Conservation (phyloP, 2,113 vertebrate genomes). For the Ahaetulla prasina region DNA sequence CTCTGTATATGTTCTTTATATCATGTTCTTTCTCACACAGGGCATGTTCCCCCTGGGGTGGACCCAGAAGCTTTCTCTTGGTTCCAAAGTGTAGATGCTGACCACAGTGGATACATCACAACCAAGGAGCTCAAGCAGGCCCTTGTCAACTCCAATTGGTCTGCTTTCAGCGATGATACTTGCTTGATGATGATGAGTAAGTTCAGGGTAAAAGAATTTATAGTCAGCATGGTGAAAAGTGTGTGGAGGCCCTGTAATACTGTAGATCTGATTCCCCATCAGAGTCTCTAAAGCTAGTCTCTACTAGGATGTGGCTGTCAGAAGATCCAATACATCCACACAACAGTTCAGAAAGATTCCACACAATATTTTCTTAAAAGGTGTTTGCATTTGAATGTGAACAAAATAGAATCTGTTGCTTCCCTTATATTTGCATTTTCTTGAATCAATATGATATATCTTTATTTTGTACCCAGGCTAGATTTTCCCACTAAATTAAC, state of each 20-base stretch:
- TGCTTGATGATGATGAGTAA: constrained; percentile 96
- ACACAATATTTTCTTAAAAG: background rate
- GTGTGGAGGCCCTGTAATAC: background rate
- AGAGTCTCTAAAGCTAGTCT: no score
- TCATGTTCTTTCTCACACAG: constrained; percentile 48
- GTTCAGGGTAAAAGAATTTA: constrained; percentile 39
- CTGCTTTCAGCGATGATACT: constrained; percentile 88
- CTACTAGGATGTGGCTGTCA: background rate
- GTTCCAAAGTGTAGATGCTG: constrained; percentile 86
- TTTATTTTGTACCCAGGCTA: background rate
- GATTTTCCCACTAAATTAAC: background rate
- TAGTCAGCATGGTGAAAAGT: background rate
- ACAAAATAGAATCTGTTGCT: background rate
- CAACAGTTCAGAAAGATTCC: background rate
- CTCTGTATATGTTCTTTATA: background rate
- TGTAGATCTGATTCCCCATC: background rate
- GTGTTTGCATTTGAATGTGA: background rate
- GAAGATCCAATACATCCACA: background rate
- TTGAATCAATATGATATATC: background rate
- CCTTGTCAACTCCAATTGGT: constrained; percentile 93
- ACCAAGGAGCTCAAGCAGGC: constrained; percentile 90
- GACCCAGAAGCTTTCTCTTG: constrained; percentile 87
- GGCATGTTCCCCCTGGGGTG: constrained; percentile 75
- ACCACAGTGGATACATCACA: constrained; percentile 88
- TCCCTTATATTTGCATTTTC: background rate